Evolutionary conservation across 2,888 invertebrate species (phyloP).

Genomic region (Liopterus haemorrhoidalis): DNA sequence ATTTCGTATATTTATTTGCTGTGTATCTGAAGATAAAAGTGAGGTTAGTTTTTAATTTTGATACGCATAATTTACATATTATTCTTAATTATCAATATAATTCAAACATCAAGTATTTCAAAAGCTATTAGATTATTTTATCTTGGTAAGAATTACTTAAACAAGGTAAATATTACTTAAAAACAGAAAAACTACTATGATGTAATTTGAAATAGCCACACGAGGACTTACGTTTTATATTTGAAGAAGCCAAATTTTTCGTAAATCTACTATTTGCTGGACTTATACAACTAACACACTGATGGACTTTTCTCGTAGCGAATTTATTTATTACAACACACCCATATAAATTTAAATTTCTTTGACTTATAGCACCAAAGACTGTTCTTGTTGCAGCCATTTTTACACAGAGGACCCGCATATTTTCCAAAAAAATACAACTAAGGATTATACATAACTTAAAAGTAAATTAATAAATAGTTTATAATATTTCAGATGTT

Average conservation of each 20-base stretch:
- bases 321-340: slow-evolving; percentile 49
- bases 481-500: too few relatives aligned
- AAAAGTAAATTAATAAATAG: too few relatives aligned
- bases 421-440: too few relatives aligned
- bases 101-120: not conserved
- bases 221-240: slow-evolving; percentile 48
- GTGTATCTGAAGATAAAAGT: slow-evolving; percentile 31
- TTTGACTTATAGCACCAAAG: slow-evolving; percentile 54
- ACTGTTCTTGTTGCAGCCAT: slow-evolving; percentile 59
- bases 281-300: slow-evolving; percentile 49
- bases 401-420: too few relatives aligned
- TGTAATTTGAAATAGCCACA: slow-evolving; percentile 47
- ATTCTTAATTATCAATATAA: not conserved
- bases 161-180: slow-evolving; percentile 11
- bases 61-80: not conserved
- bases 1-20: slow-evolving; percentile 38
- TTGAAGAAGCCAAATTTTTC: slow-evolving; percentile 45
- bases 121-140: not conserved
- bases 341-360: slow-evolving; percentile 52
- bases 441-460: too few relatives aligned
- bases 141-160: not conserved
- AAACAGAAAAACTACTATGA: slow-evolving; percentile 41
- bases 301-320: slow-evolving; percentile 50
- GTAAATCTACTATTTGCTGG: slow-evolving; percentile 43
- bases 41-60: slow-evolving; percentile 18